Evolutionary conservation across 2,797 vertebrate species (phyloP), one percentile per base, ranked within the genome.

Genomic region (Lycodopsis pacificus): DNA sequence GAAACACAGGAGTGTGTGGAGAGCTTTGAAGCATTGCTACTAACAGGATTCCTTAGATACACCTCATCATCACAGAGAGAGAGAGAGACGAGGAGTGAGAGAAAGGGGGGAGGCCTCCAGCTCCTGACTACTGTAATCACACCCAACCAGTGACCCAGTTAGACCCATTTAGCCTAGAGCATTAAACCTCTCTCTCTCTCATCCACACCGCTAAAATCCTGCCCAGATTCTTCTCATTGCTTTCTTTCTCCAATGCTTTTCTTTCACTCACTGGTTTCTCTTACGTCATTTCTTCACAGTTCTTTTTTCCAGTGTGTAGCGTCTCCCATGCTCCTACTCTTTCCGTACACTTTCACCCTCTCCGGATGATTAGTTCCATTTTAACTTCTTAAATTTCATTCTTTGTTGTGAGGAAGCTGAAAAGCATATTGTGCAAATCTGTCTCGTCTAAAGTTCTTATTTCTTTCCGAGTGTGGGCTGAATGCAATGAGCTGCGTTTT

Each of bases 61-160:
- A 90, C 89, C 87, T 91, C 89, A 85, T 86, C 77, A 74, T 73
- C 51, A 71, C 27, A 73, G 62, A 81, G 56, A 79, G 25, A 6
- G 56, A 20, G 46, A 48, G 49, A 22, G 42, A 44, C 34, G 17
- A 19, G 17, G 14, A 48, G 25, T 9, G 56, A 56, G 49, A 63
- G 57, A 57, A 25, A 53, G 65, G 9, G 69, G 57, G 82, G 62
- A 74, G 74, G 86, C 86, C 86, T 89, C 81, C 68, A 87, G 87
- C 88, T 83, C 90, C 79, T 76, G 85, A 86, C 83, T 72, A 65
- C 86, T 85, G 85, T 89, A 86, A 90, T 92, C 84, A 85, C 90
- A 90, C 80, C 78, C 76, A 84, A 78, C 88, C 86, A 85, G 83
- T 92, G 90, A 93, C 91, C 91, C 92, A 93, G 83, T 92, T 93